phyloP scores from a whole-genome alignment of 2,888 invertebrate genomes.

The Cyrtodaria siliqua region DNA sequence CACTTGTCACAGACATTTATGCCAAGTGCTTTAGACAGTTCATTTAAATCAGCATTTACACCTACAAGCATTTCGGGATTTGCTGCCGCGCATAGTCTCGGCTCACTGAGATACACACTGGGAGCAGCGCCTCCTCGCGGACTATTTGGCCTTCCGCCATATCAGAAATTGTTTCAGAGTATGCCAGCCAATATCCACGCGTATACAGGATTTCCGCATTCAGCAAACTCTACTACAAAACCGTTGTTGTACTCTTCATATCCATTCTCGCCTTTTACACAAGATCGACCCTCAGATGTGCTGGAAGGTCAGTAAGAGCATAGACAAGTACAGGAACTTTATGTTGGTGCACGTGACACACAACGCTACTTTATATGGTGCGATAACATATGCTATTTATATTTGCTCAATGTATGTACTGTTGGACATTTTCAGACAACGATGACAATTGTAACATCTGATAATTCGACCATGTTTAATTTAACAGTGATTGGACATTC shows the following conservation, averaged over 20 bases:
- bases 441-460: too few species aligned
- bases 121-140: slow-evolving; percentile 13
- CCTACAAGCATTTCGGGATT: slow-evolving; percentile 72
- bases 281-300: slow-evolving; percentile 38
- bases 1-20: slow-evolving; percentile 15
- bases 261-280: slow-evolving; percentile 48
- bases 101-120: slow-evolving; percentile 24
- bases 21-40: slow-evolving; percentile 59
- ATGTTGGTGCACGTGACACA: too few species aligned
- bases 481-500: too few species aligned
- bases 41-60: slow-evolving; percentile 84
- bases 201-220: slow-evolving; percentile 2
- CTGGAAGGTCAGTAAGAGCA: slow-evolving; percentile 10
- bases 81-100: slow-evolving; percentile 3
- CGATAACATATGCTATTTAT: too few species aligned
- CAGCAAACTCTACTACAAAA: not conserved
- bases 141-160: slow-evolving; percentile 30
- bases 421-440: too few species aligned
- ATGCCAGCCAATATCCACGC: slow-evolving; percentile 11
- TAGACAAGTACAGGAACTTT: too few species aligned
- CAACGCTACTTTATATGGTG: too few species aligned
- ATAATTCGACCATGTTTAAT: too few species aligned
- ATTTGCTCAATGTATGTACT: too few species aligned
- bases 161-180: slow-evolving; percentile 6
- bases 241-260: slow-evolving; percentile 47